Evolutionary conservation across 2,113 vertebrate species (phyloP).

Genomic region (Catagonus wagneri): DNA sequence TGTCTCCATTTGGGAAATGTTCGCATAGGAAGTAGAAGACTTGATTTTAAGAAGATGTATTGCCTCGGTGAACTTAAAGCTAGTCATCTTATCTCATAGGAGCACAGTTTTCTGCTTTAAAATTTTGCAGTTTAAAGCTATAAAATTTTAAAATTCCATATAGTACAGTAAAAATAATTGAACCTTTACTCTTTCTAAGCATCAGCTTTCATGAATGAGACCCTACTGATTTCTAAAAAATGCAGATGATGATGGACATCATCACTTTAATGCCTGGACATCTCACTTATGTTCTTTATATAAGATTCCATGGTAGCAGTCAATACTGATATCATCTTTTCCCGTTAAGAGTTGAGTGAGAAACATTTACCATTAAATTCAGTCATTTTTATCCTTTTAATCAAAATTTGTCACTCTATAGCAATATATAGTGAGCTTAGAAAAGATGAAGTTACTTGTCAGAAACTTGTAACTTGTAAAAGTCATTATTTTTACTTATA

Average conservation of each 20-base stretch:
- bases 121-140: not conserved
- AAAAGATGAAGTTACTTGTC: not conserved
- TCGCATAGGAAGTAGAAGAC: not conserved
- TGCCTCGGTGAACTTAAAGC: not conserved
- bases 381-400: not conserved
- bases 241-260: too few species aligned
- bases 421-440: not conserved
- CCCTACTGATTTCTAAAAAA: not conserved
- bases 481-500: not conserved
- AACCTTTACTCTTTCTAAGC: not conserved
- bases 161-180: not conserved
- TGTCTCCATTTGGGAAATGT: not conserved
- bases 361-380: not conserved
- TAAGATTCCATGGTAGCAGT: not conserved
- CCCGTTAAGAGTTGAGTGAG: not conserved
- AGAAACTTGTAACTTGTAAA: not conserved
- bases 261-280: not conserved
- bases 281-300: not conserved
- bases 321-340: not conserved
- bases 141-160: not conserved
- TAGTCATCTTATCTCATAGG: not conserved
- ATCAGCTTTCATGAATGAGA: not conserved
- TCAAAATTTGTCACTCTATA: not conserved
- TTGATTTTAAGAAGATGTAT: not conserved
- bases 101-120: not conserved